Conservation (phyloP, 2,888 invertebrate genomes). For the Xanthia togata region DNA sequence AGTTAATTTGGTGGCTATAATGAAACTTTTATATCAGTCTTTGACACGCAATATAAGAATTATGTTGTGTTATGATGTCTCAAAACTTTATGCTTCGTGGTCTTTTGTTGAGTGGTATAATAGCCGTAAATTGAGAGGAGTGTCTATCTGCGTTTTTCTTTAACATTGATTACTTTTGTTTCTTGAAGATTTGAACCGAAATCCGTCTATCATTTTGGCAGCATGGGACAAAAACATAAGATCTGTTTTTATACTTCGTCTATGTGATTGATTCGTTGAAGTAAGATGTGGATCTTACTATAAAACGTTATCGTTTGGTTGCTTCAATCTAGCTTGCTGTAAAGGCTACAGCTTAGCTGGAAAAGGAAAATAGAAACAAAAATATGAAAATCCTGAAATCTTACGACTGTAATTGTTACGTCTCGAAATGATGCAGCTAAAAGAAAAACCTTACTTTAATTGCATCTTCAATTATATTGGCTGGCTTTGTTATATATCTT, state of each 20-base stretch:
- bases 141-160: conserved; percentile 41
- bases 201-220: conserved; percentile 1
- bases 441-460: not conserved
- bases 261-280: not conserved
- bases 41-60: conserved; percentile 86
- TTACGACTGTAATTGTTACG: not conserved
- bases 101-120: conserved; percentile 72
- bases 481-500: not conserved
- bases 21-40: conserved; percentile 73
- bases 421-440: not conserved
- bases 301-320: not conserved
- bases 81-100: conserved; percentile 75
- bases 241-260: not conserved
- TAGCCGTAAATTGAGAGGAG: conserved; percentile 60
- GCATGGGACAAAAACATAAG: not conserved
- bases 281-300: not conserved
- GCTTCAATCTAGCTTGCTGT: not conserved
- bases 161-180: conserved; percentile 22
- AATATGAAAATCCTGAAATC: not conserved
- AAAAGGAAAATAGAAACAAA: not conserved
- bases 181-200: conserved; percentile 9
- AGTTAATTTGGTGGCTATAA: conserved; percentile 52
- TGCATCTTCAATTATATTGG: not conserved
- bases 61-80: conserved; percentile 79
- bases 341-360: not conserved